These are phyloP conservation scores for Styela plicata DNA, from an alignment of 23 tunicate genomes.

Conservation along the genomic window DNA sequence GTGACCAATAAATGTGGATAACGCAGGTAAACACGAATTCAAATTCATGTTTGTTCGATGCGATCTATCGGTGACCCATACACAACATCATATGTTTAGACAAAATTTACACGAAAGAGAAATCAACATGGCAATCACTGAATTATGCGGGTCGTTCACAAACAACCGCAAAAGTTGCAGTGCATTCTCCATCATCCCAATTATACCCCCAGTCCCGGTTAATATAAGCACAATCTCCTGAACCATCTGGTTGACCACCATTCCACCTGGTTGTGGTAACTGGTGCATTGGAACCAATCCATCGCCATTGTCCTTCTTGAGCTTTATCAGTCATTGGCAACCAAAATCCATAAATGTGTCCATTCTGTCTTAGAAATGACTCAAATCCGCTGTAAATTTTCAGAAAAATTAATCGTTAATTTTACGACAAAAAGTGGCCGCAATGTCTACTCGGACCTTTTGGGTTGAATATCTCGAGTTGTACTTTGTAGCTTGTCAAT, in stretches of 20 bases:
- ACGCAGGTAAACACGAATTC: no score
- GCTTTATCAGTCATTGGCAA: constrained; percentile 8
- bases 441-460: no score
- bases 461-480: no score
- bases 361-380: constrained; percentile 5
- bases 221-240: constrained; percentile 24
- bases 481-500: no score
- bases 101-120: no score
- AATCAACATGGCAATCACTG: no score
- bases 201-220: constrained; percentile 17
- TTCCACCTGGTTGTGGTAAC: constrained; percentile 7
- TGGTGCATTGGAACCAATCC: not conserved
- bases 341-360: constrained; percentile 12
- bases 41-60: no score
- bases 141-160: constrained; percentile 30
- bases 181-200: constrained; percentile 30
- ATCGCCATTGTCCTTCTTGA: constrained; percentile 14
- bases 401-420: no score
- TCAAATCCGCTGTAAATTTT: not conserved
- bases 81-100: no score
- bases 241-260: constrained; percentile 11
- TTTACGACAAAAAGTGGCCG: no score
- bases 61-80: no score
- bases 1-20: no score
- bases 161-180: not conserved